A percentile compares a stretch with the other conserved stretches of the same genome.
These are phyloP conservation scores for Acyrthosiphon pisum DNA, from an alignment of 1,140 invertebrate genomes.

Conservation along the genomic window DNA sequence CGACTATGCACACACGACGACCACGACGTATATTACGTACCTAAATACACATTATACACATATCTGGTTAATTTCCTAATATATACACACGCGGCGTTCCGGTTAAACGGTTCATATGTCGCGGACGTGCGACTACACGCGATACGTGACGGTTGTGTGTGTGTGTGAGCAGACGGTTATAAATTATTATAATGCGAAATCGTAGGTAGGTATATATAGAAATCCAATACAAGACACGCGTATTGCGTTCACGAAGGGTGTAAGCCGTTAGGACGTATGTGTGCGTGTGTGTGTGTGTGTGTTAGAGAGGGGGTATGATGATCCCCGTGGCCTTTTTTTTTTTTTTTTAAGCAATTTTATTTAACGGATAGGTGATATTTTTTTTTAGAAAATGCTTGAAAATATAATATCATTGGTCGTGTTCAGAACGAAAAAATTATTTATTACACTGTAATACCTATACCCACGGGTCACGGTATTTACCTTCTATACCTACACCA, in stretches of 20 bases:
- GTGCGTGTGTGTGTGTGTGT: no score
- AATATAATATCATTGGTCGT: neutral
- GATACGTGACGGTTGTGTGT: neutral
- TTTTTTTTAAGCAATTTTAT: neutral
- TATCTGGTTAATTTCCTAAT: neutral
- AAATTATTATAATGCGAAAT: no score
- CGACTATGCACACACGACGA: neutral
- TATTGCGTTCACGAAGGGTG: neutral
- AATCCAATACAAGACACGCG: neutral
- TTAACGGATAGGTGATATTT: no score
- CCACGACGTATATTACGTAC: no score
- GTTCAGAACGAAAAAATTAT: neutral
- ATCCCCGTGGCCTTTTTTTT: neutral
- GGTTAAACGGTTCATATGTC: neutral
- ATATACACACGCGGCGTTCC: neutral
- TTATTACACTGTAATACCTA: neutral
- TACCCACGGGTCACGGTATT: no score
- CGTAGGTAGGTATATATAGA: neutral
- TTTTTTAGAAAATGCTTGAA: neutral
- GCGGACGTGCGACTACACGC: neutral
- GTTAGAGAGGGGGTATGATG: no score
- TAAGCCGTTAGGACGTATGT: no score
- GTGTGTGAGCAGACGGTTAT: no score
- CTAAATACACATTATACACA: neutral
- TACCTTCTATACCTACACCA: no score